Evolutionary conservation across 1,140 invertebrate species (phyloP).

Genomic region (Heliconius melpomene): DNA sequence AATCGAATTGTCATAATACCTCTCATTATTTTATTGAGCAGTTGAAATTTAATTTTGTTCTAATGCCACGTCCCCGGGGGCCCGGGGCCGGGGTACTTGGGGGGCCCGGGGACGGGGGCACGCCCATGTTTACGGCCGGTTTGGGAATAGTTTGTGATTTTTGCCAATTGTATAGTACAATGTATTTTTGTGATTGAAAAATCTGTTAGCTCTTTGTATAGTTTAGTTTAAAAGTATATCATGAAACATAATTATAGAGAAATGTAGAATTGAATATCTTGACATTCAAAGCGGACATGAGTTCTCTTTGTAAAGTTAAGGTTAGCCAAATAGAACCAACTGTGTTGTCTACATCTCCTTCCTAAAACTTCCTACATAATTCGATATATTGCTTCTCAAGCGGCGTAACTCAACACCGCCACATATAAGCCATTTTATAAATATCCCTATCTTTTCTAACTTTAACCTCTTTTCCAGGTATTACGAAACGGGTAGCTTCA

Average conservation of each 20-base stretch:
- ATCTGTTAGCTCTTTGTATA: not conserved
- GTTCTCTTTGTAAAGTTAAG: not conserved
- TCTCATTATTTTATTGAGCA: constrained; percentile 65
- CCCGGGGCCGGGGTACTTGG: too few species aligned
- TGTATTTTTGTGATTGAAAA: constrained; percentile 22
- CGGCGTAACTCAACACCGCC: too few species aligned
- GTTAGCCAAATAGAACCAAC: not conserved
- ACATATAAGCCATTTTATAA: not conserved
- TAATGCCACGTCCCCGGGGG: constrained; percentile 54
- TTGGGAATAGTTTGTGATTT: constrained; percentile 57
- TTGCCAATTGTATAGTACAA: constrained; percentile 21
- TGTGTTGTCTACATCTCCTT: not conserved
- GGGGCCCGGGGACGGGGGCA: constrained; percentile 44
- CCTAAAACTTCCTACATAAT: too few species aligned
- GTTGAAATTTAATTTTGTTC: constrained; percentile 58
- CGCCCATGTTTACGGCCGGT: constrained; percentile 51
- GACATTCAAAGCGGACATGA: not conserved
- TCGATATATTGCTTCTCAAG: too few species aligned
- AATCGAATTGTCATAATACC: constrained; percentile 65
- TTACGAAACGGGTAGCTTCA: constrained; percentile 99
- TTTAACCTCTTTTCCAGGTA: constrained; percentile 85
- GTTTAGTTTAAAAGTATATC: not conserved
- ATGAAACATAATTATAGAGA: not conserved
- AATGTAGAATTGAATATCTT: not conserved
- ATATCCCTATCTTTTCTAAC: not conserved